Percentiles rank a stretch among this genome's conserved stretches.
These are phyloP conservation scores for Pteria penguin DNA, from an alignment of 2,888 invertebrate species.

Conservation along the genomic window DNA sequence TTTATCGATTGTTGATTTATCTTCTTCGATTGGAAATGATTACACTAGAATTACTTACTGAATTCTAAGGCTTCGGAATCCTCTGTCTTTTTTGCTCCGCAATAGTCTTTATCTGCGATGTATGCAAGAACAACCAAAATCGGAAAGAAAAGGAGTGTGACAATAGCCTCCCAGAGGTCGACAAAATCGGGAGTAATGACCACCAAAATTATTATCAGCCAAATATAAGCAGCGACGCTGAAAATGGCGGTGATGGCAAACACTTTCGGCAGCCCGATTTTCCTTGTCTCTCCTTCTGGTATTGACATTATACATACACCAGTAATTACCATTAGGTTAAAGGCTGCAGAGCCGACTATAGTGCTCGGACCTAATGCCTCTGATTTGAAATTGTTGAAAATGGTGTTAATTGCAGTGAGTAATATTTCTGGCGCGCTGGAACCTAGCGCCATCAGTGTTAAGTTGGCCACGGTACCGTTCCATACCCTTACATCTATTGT, in stretches of 20 bases:
- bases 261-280: constrained; percentile 81
- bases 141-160: constrained; percentile 83
- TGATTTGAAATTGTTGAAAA: constrained; percentile 79
- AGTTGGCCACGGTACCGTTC: constrained; percentile 83
- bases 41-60: no score
- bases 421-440: constrained; percentile 83
- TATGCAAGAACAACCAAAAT: constrained; percentile 83
- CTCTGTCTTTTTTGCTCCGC: constrained; percentile 47
- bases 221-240: constrained; percentile 83
- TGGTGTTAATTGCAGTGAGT: constrained; percentile 82
- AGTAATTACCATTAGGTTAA: constrained; percentile 83
- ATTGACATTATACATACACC: constrained; percentile 82
- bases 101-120: constrained; percentile 81
- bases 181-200: constrained; percentile 80
- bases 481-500: constrained; percentile 82
- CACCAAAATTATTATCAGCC: constrained; percentile 83
- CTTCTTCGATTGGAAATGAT: no score
- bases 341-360: constrained; percentile 84
- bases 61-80: constrained; percentile 36
- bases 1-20: no score
- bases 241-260: constrained; percentile 79
- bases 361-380: constrained; percentile 83
- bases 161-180: constrained; percentile 83
- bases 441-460: constrained; percentile 83
- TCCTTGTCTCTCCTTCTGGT: constrained; percentile 79